Conservation (phyloP, 2,888 invertebrate genomes). For the Spilosoma lubricipeda region DNA sequence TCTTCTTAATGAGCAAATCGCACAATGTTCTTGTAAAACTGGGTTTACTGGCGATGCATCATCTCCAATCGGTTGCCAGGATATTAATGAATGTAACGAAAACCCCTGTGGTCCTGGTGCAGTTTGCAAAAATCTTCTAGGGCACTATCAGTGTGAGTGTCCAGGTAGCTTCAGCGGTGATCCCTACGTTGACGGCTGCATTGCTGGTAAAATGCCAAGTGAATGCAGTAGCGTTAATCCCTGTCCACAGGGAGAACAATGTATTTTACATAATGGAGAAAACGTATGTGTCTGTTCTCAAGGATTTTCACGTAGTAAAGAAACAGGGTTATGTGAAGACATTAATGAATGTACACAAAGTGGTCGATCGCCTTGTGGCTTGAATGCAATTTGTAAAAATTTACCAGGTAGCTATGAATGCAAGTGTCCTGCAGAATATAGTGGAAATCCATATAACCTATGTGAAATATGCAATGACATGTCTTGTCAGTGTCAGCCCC, state of each 20-base stretch:
- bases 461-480: slow-evolving; percentile 94
- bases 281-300: slow-evolving; percentile 96
- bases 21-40: slow-evolving; percentile 93
- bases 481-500: slow-evolving; percentile 95
- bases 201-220: slow-evolving; percentile 87
- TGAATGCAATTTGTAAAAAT: slow-evolving; percentile 96
- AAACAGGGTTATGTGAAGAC: slow-evolving; percentile 92
- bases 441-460: slow-evolving; percentile 95
- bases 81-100: slow-evolving; percentile 94
- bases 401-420: slow-evolving; percentile 97
- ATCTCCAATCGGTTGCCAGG: slow-evolving; percentile 91
- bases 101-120: slow-evolving; percentile 94
- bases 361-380: slow-evolving; percentile 93
- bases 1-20: slow-evolving; percentile 92
- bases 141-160: slow-evolving; percentile 95
- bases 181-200: slow-evolving; percentile 92
- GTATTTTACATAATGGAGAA: slow-evolving; percentile 92
- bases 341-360: slow-evolving; percentile 93
- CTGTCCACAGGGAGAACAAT: slow-evolving; percentile 94
- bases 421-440: slow-evolving; percentile 94
- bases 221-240: slow-evolving; percentile 91
- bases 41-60: slow-evolving; percentile 92
- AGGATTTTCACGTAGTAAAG: slow-evolving; percentile 92
- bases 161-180: slow-evolving; percentile 93
- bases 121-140: slow-evolving; percentile 95